phyloP scores from a whole-genome alignment of 2,113 vertebrate genomes.

The Tricholaema leucomelas region DNA sequence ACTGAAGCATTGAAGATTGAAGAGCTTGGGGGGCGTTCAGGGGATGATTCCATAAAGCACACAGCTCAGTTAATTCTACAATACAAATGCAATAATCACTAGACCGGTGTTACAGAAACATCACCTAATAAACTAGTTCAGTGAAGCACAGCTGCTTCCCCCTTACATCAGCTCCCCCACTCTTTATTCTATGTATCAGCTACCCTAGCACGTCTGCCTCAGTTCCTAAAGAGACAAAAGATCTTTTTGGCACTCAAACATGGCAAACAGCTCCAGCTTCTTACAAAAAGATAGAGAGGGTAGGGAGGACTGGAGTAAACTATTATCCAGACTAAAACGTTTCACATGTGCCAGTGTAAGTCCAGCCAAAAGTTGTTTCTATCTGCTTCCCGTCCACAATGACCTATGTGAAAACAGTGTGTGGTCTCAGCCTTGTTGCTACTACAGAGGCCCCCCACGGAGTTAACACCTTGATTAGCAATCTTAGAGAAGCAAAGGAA shows the following conservation, averaged over 20 bases:
- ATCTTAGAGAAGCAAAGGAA: not conserved
- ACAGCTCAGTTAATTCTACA: not conserved
- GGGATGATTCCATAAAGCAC: not conserved
- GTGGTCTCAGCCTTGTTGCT: not conserved
- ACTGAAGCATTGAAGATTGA: not conserved
- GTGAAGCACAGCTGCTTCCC: constrained; percentile 56
- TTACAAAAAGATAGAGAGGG: constrained; percentile 39
- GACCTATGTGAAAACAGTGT: not conserved
- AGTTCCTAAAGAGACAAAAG: constrained; percentile 70
- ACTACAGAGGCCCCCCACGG: not conserved
- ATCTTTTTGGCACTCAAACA: constrained; percentile 63
- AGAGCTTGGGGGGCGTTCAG: not conserved
- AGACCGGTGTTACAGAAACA: not conserved
- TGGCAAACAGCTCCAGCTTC: constrained; percentile 46
- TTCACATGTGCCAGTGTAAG: not conserved
- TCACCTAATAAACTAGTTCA: not conserved
- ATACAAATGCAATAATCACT: not conserved
- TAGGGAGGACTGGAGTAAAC: constrained; percentile 8
- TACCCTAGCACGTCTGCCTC: constrained; percentile 68
- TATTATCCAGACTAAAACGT: not conserved
- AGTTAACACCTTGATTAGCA: not conserved
- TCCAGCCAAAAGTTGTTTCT: not conserved
- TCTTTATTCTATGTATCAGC: constrained; percentile 63
- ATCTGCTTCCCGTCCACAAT: not conserved
- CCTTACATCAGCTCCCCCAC: constrained; percentile 48